phyloP scores from a whole-genome alignment of 2,797 vertebrate species.

The Pangasius macronema region DNA sequence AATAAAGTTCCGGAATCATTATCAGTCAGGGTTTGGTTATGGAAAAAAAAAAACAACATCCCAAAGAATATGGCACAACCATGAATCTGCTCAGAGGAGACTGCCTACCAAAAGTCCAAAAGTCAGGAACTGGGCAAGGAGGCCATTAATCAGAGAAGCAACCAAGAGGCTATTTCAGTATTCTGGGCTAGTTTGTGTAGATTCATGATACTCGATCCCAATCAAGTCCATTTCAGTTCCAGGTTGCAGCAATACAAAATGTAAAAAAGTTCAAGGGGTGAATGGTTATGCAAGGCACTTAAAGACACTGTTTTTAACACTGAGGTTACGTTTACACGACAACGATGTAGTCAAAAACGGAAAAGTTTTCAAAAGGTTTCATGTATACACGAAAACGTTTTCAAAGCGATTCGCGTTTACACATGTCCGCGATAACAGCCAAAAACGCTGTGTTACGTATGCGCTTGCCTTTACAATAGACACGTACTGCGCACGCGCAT shows the following conservation, averaged over 20 bases:
- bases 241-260: not conserved
- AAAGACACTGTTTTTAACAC: not conserved
- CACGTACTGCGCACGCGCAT: too few relatives aligned
- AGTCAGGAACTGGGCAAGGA: not conserved
- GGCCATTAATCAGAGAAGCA: not conserved
- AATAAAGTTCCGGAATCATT: not conserved
- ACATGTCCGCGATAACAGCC: too few relatives aligned
- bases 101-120: not conserved
- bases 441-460: too few relatives aligned
- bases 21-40: not conserved
- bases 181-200: not conserved
- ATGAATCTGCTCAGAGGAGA: not conserved
- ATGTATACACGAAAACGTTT: too few relatives aligned
- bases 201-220: not conserved
- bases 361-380: too few relatives aligned
- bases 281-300: not conserved
- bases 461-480: too few relatives aligned
- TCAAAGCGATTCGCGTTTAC: too few relatives aligned
- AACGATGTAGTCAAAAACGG: too few relatives aligned
- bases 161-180: not conserved
- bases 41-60: not conserved
- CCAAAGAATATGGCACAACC: not conserved
- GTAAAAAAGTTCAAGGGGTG: not conserved
- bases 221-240: not conserved
- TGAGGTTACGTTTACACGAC: not conserved